Evolutionary conservation across 2,113 vertebrate genomes (phyloP).

Genomic region (Terrapene triunguis): DNA sequence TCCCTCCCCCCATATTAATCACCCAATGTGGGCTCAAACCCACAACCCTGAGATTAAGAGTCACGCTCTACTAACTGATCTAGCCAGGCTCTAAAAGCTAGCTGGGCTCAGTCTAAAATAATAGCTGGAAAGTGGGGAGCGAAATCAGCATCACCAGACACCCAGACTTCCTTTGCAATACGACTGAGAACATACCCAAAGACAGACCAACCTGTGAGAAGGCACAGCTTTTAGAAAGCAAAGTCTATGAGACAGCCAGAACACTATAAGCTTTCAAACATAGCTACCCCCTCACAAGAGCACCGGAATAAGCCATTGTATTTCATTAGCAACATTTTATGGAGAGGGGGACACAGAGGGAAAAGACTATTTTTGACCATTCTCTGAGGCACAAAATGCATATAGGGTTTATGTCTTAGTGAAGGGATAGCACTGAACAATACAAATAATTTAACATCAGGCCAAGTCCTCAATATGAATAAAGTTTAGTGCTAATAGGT

Average conservation of each 20-base stretch:
- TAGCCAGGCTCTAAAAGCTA: no score
- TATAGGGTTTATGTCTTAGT: neutral
- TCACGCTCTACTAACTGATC: no score
- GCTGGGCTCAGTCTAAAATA: neutral
- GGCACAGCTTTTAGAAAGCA: neutral
- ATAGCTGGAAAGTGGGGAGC: neutral
- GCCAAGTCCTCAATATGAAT: slow-evolving; percentile 83
- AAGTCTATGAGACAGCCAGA: neutral
- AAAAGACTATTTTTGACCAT: neutral
- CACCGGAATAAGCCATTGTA: neutral
- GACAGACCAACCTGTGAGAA: neutral
- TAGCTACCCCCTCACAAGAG: neutral
- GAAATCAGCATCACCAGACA: neutral
- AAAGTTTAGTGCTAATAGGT: slow-evolving; percentile 74
- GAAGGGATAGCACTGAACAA: slow-evolving; percentile 70
- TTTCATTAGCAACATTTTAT: neutral
- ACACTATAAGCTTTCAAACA: neutral
- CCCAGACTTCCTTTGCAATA: neutral
- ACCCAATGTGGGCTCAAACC: no score
- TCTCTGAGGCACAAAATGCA: slow-evolving; percentile 74
- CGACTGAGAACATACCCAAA: neutral
- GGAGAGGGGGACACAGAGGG: neutral
- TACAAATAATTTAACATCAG: slow-evolving; percentile 77
- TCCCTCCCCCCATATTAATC: no score
- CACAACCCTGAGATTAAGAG: no score